Percentiles rank a stretch among this genome's conserved stretches.
These are phyloP conservation scores for Agrilus mali DNA, from an alignment of 2,888 invertebrate genomes.

Conservation along the genomic window DNA sequence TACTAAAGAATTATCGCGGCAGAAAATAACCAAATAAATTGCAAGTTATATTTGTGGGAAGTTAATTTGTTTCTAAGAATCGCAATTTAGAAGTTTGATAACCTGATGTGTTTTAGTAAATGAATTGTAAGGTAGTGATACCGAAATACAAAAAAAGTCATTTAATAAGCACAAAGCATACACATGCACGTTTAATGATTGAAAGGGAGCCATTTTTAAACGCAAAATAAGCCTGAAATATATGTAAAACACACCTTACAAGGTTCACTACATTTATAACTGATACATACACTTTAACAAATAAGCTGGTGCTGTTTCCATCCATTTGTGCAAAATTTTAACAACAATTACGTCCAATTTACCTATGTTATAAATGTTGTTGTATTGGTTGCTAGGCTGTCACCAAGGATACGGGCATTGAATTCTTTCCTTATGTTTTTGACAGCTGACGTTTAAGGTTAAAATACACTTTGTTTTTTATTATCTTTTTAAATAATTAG, in stretches of 20 bases:
- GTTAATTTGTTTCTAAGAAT: too few relatives aligned
- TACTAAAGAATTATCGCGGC: too few relatives aligned
- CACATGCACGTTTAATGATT: not conserved
- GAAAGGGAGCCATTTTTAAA: conserved; percentile 26
- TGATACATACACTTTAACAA: conserved; percentile 9
- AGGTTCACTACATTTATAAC: conserved; percentile 5
- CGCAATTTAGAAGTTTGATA: too few relatives aligned
- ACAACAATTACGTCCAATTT: conserved; percentile 22
- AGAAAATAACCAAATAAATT: conserved; percentile 8
- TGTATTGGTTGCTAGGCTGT: conserved; percentile 38
- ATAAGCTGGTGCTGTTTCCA: conserved; percentile 6
- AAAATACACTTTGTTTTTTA: too few relatives aligned
- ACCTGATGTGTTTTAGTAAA: too few relatives aligned
- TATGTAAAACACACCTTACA: conserved; percentile 12
- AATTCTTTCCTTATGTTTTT: conserved; percentile 25
- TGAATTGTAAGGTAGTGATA: too few relatives aligned
- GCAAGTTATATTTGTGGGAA: conserved; percentile 1
- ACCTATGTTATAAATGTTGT: conserved; percentile 37
- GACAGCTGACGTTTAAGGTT: conserved; percentile 24
- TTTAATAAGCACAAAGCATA: not conserved
- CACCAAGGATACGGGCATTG: conserved; percentile 35
- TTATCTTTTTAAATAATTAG: too few relatives aligned
- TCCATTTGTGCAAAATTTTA: conserved; percentile 10
- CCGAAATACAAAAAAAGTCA: not conserved
- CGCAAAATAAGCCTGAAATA: conserved; percentile 16